Evolutionary conservation across 2,797 vertebrate species (phyloP).

Genomic region (Esox lucius): DNA sequence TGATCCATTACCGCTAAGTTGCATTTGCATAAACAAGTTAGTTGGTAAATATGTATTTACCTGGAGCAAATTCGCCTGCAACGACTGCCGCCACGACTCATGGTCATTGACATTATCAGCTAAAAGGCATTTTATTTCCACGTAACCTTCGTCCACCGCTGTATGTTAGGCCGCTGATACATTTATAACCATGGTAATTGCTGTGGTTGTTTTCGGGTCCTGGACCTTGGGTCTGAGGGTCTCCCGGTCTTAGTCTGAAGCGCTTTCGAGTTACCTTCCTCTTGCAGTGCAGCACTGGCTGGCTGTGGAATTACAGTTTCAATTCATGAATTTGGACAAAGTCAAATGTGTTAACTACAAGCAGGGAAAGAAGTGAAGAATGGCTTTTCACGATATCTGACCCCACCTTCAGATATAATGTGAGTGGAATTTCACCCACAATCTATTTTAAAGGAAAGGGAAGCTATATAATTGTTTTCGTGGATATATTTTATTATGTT

Average conservation of each 20-base stretch:
- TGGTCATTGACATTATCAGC: conserved; percentile 25
- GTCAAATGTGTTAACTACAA: no score
- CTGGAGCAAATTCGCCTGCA: conserved; percentile 18
- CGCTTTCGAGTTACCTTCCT: no score
- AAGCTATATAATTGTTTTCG: not conserved
- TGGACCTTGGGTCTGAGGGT: not conserved
- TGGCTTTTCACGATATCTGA: no score
- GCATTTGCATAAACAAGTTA: conserved; percentile 44
- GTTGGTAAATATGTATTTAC: conserved; percentile 33
- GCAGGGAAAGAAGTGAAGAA: no score
- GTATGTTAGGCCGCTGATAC: not conserved
- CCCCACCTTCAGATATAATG: no score
- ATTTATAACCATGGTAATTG: not conserved
- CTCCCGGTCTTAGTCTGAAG: no score
- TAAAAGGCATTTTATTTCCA: not conserved
- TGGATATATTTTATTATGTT: not conserved
- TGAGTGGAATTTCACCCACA: not conserved
- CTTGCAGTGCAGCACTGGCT: no score
- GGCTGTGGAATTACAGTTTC: no score
- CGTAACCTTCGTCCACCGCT: not conserved
- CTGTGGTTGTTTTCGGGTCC: not conserved
- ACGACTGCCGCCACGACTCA: conserved; percentile 31
- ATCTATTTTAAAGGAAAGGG: not conserved
- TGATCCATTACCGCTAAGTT: conserved; percentile 30
- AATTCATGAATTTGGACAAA: no score